Percentiles rank a stretch among this genome's conserved stretches.
These are phyloP conservation scores for Ceriagrion tenellum DNA, from an alignment of 2,888 invertebrate species.

Conservation along the genomic window DNA sequence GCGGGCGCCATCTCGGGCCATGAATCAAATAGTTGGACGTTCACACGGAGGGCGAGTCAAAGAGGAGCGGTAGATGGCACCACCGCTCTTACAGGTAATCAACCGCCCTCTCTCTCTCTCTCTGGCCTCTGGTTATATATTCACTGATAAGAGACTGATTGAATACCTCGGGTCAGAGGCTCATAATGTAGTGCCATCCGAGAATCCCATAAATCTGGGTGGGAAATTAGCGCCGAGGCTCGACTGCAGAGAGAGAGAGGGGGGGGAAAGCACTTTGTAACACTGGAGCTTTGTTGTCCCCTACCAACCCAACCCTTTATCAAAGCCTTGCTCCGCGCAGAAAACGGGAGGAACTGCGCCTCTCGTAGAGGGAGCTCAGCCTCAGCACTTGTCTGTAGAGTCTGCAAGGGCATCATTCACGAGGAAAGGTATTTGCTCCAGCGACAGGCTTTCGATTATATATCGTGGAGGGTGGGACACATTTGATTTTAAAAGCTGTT, in stretches of 20 bases:
- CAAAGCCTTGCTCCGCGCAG: too few relatives aligned
- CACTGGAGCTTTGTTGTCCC: too few relatives aligned
- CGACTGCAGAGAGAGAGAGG: not conserved
- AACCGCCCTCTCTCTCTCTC: not conserved
- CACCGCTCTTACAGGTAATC: not conserved
- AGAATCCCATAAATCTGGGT: not conserved
- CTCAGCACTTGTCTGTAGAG: too few relatives aligned
- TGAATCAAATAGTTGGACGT: not conserved
- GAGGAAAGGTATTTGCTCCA: too few relatives aligned
- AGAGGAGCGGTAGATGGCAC: too few relatives aligned
- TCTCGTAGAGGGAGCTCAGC: too few relatives aligned
- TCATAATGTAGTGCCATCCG: not conserved
- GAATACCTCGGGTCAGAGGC: not conserved
- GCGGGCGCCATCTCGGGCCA: not conserved
- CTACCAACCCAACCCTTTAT: too few relatives aligned
- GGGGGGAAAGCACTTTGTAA: not conserved
- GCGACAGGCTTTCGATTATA: too few relatives aligned
- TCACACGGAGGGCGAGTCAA: not conserved
- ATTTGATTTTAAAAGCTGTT: too few relatives aligned
- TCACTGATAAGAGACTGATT: conserved; percentile 5
- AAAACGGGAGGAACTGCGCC: too few relatives aligned
- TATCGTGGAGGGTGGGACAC: too few relatives aligned
- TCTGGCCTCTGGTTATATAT: not conserved
- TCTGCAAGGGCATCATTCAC: too few relatives aligned
- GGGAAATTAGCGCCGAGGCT: not conserved